These are phyloP conservation scores for Heteractis magnifica DNA, from an alignment of 92 coral and sea anemone genomes.

Conservation along the genomic window DNA sequence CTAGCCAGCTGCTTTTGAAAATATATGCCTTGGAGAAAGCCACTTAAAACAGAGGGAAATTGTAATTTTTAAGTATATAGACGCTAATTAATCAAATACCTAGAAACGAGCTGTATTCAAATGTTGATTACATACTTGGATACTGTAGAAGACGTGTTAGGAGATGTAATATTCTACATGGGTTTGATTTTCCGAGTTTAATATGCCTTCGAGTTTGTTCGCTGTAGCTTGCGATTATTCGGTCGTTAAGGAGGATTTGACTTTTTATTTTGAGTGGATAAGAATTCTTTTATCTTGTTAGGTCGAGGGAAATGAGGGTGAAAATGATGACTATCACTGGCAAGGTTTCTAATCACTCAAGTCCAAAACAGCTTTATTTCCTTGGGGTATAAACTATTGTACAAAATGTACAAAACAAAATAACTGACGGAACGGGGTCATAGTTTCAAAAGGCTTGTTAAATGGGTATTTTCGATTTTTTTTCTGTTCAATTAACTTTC, in stretches of 20 bases:
- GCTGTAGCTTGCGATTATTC: background rate
- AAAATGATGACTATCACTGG: background rate
- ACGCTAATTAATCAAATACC: background rate
- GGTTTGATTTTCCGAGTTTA: background rate
- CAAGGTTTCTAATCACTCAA: background rate
- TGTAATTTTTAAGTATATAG: background rate
- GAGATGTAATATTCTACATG: background rate
- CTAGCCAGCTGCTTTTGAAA: background rate
- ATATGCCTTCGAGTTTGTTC: background rate
- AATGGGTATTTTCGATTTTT: background rate
- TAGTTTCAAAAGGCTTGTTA: background rate
- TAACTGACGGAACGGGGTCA: background rate
- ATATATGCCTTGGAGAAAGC: background rate
- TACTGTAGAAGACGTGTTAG: background rate
- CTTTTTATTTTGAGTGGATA: background rate
- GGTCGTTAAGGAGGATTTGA: background rate
- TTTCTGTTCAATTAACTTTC: background rate
- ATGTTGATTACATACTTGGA: background rate
- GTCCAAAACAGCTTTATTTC: background rate
- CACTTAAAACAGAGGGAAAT: background rate
- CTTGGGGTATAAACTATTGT: background rate
- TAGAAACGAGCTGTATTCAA: background rate
- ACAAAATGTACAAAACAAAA: background rate
- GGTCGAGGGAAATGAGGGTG: background rate
- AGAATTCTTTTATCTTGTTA: background rate